Evolutionary conservation across 2,113 vertebrate species (phyloP), one percentile per base, ranked within the genome.

Genomic region (Leucopternis melanops): DNA sequence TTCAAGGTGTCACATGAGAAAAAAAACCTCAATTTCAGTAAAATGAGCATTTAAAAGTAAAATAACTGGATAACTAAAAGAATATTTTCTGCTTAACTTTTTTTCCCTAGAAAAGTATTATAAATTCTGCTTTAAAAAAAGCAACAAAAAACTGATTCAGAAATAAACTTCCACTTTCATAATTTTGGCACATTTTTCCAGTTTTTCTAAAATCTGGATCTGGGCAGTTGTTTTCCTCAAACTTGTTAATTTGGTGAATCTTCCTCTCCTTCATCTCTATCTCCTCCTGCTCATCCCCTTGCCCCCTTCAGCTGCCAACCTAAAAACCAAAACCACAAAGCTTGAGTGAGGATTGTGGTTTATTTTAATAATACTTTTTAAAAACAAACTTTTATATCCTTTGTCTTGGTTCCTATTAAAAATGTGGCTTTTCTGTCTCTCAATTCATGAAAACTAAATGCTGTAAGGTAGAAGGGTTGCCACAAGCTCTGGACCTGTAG

Each of bases 241-340:
- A 27, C 5, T 1, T 13, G 4, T 23, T 42, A 27, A 27, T 57
- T 73, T 58, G 5, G 3, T 75, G 26, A 23, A 9, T 75, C 8
- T 79, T 72, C 9, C 4, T 42, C 11, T 89, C 9, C 17, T 32
- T 81, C 8, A 17, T 66, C 10, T 74, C 8, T 13, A 10, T 59
- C 19, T 7, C 6, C 2, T 6, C 14, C 10, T 47, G 15, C 3
- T 18, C 8, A 8, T 9, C 14, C 9, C 2, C 8, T 4, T 0
- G 0, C 8, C 10, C 13, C 16, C 9, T 19, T 52, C 29, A 70
- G 25, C 3, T 3, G 17, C 44, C 36, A 69, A 34, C 6, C 20
- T 34, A 38, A 67, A 81, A 88, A 58, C 0, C 27, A 58, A 42
- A 62, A 27, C n/a, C 10, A 42, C 47, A 63, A 50, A 72, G 5